These are phyloP conservation scores for Silurus lanzhouensis DNA, from an alignment of 2,797 vertebrate species.

Conservation along the genomic window DNA sequence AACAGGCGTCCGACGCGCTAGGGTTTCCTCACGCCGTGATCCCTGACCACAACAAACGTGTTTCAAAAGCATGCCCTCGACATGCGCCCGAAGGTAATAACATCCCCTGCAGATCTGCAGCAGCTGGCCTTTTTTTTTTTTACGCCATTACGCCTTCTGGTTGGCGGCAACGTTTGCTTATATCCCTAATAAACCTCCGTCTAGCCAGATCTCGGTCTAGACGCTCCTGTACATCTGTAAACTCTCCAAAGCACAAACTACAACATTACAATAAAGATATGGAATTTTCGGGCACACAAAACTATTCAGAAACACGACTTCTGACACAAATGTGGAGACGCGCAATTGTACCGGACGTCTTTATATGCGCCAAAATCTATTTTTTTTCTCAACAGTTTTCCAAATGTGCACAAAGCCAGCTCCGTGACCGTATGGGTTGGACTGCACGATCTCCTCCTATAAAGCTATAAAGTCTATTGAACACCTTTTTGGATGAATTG, in stretches of 20 bases:
- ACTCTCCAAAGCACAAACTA: neutral
- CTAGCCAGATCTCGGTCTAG: neutral
- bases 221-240: neutral
- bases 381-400: too few relatives aligned
- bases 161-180: neutral
- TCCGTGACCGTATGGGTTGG: too few relatives aligned
- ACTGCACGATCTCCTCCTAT: too few relatives aligned
- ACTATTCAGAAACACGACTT: too few relatives aligned
- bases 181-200: constrained; percentile 23
- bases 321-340: too few relatives aligned
- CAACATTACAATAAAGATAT: neutral
- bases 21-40: constrained; percentile 34
- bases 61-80: constrained; percentile 33
- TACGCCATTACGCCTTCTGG: constrained; percentile 12
- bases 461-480: too few relatives aligned
- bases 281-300: neutral
- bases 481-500: too few relatives aligned
- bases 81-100: constrained; percentile 39
- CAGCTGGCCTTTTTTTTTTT: constrained; percentile 4
- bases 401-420: too few relatives aligned
- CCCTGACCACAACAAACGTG: constrained; percentile 44
- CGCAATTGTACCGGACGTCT: too few relatives aligned
- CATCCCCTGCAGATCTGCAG: constrained; percentile 25
- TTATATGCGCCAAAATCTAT: too few relatives aligned
- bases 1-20: constrained; percentile 27